Evolutionary conservation across 2,113 vertebrate species (phyloP).

Genomic region (Synodontis membranacea): DNA sequence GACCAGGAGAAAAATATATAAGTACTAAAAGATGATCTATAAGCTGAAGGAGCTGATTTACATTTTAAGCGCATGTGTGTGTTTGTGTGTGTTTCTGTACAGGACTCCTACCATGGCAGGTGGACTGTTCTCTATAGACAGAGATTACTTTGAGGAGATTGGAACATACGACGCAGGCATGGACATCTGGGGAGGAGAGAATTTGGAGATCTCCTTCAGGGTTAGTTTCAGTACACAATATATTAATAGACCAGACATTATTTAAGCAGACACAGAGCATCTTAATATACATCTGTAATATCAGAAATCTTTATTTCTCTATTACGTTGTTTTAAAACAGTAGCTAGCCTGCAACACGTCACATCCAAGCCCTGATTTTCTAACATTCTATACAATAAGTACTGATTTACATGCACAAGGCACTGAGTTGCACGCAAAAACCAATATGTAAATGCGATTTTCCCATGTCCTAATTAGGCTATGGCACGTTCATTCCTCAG

Average conservation of each 20-base stretch:
- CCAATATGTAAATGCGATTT: background rate
- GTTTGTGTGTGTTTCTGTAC: slow-evolving; percentile 26
- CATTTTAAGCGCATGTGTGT: background rate
- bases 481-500: background rate
- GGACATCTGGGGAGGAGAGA: slow-evolving; percentile 99
- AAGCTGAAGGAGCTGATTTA: slow-evolving; percentile 45
- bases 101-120: slow-evolving; percentile 99
- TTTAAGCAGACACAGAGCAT: background rate
- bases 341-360: background rate
- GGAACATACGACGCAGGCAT: slow-evolving; percentile 98
- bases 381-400: background rate
- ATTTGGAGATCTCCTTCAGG: slow-evolving; percentile 98
- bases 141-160: slow-evolving; percentile 98
- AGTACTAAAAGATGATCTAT: slow-evolving; percentile 45
- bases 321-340: background rate
- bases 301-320: background rate
- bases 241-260: slow-evolving; percentile 2
- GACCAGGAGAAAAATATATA: slow-evolving; percentile 26
- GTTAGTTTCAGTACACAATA: slow-evolving; percentile 65
- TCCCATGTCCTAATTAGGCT: background rate
- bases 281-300: too few species aligned
- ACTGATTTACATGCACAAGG: background rate
- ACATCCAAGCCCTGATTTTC: background rate
- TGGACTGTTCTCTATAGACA: slow-evolving; percentile 97
- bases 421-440: background rate